Conservation (phyloP, 2,888 invertebrate genomes). For the Erebia aethiops region DNA sequence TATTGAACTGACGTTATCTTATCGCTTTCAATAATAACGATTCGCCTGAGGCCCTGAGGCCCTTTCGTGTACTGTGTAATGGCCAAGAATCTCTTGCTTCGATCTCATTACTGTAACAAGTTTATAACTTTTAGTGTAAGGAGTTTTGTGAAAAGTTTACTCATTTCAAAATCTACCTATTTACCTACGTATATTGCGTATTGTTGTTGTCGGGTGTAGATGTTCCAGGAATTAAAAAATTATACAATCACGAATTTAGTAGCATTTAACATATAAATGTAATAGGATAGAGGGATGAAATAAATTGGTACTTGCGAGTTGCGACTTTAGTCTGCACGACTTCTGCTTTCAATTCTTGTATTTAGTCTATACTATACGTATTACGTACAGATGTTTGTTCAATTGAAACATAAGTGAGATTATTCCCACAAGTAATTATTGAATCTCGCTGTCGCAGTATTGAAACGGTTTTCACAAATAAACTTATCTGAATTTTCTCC, state of each 20-base stretch:
- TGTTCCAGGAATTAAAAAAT: neutral
- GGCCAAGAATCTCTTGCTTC: slow-evolving; percentile 21
- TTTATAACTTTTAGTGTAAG: slow-evolving; percentile 2
- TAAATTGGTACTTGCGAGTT: neutral
- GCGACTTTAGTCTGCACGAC: neutral
- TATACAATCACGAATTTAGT: neutral
- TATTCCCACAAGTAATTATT: slow-evolving; percentile 11
- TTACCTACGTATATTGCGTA: neutral
- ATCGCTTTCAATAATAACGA: slow-evolving; percentile 66
- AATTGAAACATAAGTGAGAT: neutral
- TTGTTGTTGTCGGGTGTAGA: neutral
- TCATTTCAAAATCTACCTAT: neutral
- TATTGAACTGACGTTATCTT: slow-evolving; percentile 77
- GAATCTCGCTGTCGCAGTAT: slow-evolving; percentile 11
- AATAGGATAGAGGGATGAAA: neutral
- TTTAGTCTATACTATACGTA: neutral
- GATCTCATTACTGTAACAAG: slow-evolving; percentile 14
- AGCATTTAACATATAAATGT: neutral
- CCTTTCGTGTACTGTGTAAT: slow-evolving; percentile 41
- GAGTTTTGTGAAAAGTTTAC: neutral
- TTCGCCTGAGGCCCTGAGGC: slow-evolving; percentile 44
- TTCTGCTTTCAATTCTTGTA: neutral
- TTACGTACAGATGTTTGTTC: slow-evolving; percentile 3
- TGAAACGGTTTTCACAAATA: slow-evolving; percentile 14
- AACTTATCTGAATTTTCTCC: slow-evolving; percentile 54